Base-by-base conservation (phyloP, 1,140 invertebrate genomes). In the Drosophila guanche region DNA sequence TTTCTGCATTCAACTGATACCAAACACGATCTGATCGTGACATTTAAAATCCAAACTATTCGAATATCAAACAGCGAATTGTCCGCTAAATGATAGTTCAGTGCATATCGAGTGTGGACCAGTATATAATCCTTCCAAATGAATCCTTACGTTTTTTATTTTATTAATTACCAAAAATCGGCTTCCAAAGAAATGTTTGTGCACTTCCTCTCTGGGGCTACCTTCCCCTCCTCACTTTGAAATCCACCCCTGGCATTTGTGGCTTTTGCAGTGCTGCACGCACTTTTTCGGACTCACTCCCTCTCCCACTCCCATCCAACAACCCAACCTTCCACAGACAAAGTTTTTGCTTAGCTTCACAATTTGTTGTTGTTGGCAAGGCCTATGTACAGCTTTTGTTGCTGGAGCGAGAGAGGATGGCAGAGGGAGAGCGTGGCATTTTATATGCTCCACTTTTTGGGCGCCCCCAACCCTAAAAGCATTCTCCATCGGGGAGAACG, bases 371-470 rank as follows among this genome's bases (percentile, higher is more conserved):
- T 12, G 1, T 53, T 48, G 52, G 41, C 66, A 29, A 25, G 14
- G 47, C 47, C 72, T 79, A 79, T 79, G 73, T 79, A 79, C 75
- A 62, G 52, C 37, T 25, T 40, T 27, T 52, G 50, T 29, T 22
- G 50, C 50, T 29, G 10, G 42, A 5, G 8, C 7, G 29, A 20
- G 27, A 6, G 45, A n/a, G 7, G 2, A 10, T 2, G 33, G 14
- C 4, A 20, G 48, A 54, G 56, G 60, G 69, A 45, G 76, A 67
- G 46, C 60, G 40, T 65, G 66, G 61, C 69, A 55, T 55, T 65
- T 66, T 79, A 79, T 76, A 88, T 88, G 83, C 84, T 88, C 83
- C 83, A 88, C 75, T 88, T 88, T 88, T 81, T 81, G 83, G 81
- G 53, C 69, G 55, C 48, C 63, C 76, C 70, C 76, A 65, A n/a